Conservation (phyloP, 2,797 vertebrate species). For the Gymnopithys bicolor region DNA sequence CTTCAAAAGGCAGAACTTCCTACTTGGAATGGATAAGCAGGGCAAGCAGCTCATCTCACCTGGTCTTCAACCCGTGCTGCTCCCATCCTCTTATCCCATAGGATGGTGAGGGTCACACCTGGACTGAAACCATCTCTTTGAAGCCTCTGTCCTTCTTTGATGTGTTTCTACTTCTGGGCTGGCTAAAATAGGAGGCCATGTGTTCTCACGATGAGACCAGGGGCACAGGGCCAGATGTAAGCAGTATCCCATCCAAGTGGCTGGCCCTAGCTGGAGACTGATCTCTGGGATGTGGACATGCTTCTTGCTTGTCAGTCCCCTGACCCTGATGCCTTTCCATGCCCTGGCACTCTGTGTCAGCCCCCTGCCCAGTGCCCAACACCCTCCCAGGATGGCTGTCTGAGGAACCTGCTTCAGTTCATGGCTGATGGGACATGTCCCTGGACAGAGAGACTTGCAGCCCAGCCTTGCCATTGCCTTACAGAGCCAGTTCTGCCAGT, state of each 20-base stretch:
- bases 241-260: background rate
- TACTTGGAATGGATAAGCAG: background rate
- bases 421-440: background rate
- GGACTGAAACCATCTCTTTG: background rate
- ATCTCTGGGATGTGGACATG: background rate
- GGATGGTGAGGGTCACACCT: background rate
- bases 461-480: slow-evolving; percentile 15
- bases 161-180: background rate
- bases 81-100: background rate
- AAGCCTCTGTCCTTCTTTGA: background rate
- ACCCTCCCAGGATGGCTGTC: background rate
- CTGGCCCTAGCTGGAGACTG: background rate
- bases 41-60: background rate
- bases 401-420: background rate
- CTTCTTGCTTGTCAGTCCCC: background rate
- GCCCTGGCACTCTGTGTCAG: background rate
- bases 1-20: background rate
- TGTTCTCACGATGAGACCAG: background rate
- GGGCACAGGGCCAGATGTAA: background rate
- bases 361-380: background rate
- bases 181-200: background rate
- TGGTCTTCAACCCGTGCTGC: background rate
- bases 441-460: background rate
- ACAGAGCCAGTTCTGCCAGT: slow-evolving; percentile 9
- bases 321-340: background rate